phyloP scores from a whole-genome alignment of 2,797 vertebrate genomes.

The Sebastolobus alascanus region DNA sequence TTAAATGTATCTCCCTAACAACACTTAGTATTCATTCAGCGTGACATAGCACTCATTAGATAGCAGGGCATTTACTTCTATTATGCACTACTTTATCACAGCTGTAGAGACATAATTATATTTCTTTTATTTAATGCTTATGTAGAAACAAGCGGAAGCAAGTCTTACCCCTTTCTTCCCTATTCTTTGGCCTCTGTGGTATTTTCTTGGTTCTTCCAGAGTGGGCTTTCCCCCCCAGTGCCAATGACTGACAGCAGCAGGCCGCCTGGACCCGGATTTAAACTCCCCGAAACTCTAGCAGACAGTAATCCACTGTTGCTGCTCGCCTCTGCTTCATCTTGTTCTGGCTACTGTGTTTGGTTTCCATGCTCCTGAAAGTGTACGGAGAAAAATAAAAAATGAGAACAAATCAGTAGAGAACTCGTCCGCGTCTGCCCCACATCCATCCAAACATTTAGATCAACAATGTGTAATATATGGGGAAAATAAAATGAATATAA shows the following conservation, averaged over 20 bases:
- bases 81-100: background rate
- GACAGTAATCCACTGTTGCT: slow-evolving; percentile 71
- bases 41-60: background rate
- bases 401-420: background rate
- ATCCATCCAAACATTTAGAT: slow-evolving; percentile 7
- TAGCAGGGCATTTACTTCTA: background rate
- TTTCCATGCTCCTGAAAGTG: slow-evolving; percentile 43
- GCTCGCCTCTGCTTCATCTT: slow-evolving; percentile 48
- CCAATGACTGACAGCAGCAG: slow-evolving; percentile 87
- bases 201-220: slow-evolving; percentile 44
- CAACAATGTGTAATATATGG: background rate
- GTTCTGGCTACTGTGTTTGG: slow-evolving; percentile 54
- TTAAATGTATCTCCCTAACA: slow-evolving; percentile 15
- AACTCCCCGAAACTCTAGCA: slow-evolving; percentile 83
- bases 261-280: slow-evolving; percentile 79
- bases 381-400: slow-evolving; percentile 4
- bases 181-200: slow-evolving; percentile 48
- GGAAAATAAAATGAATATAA: background rate
- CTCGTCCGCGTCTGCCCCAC: background rate
- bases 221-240: slow-evolving; percentile 68
- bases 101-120: background rate
- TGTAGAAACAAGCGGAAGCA: background rate
- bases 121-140: background rate
- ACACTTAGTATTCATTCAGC: slow-evolving; percentile 5
- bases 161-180: background rate